A percentile compares a stretch with the other conserved stretches of the same genome.
Conservation (phyloP, 2,797 vertebrate genomes). For the Cynodonichthys magdalenae region DNA sequence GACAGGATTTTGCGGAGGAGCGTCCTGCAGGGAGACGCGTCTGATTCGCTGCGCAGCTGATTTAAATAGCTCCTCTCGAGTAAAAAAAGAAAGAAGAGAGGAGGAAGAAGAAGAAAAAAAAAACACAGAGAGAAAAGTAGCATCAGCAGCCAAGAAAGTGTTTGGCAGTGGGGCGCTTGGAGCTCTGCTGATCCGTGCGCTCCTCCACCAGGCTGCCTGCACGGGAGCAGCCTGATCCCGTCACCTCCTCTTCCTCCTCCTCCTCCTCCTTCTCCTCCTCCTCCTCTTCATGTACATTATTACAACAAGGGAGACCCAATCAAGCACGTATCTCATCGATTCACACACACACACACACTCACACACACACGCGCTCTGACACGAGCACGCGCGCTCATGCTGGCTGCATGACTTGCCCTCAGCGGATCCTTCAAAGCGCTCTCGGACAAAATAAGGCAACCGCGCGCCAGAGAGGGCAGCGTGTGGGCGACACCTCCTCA, state of each 20-base stretch:
- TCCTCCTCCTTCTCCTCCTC: conserved; percentile 82
- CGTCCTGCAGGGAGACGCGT: conserved; percentile 66
- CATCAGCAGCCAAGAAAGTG: conserved; percentile 81
- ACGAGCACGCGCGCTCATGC: conserved; percentile 19
- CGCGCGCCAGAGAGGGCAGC: conserved; percentile 63
- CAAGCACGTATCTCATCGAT: conserved; percentile 95
- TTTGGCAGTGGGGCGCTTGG: conserved; percentile 72
- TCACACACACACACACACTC: conserved; percentile 58
- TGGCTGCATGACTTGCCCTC: conserved; percentile 67
- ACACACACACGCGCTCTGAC: conserved; percentile 20
- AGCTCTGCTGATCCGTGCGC: conserved; percentile 78
- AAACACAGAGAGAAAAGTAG: conserved; percentile 65
- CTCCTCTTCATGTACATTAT: conserved; percentile 84
- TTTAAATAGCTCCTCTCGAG: conserved; percentile 82
- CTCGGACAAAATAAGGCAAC: conserved; percentile 75
- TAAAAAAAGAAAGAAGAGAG: conserved; percentile 58
- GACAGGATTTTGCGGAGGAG: conserved; percentile 56
- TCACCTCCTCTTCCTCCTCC: conserved; percentile 75
- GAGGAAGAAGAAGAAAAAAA: conserved; percentile 42
- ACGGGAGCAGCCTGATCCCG: conserved; percentile 81
- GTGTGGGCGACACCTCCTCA: conserved; percentile 72
- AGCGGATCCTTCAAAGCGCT: conserved; percentile 76
- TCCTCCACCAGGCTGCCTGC: conserved; percentile 51
- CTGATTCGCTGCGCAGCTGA: conserved; percentile 64
- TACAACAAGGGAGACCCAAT: conserved; percentile 93